phyloP scores from a whole-genome alignment of 1,140 invertebrate species.

The Bilobella aurantiaca region DNA sequence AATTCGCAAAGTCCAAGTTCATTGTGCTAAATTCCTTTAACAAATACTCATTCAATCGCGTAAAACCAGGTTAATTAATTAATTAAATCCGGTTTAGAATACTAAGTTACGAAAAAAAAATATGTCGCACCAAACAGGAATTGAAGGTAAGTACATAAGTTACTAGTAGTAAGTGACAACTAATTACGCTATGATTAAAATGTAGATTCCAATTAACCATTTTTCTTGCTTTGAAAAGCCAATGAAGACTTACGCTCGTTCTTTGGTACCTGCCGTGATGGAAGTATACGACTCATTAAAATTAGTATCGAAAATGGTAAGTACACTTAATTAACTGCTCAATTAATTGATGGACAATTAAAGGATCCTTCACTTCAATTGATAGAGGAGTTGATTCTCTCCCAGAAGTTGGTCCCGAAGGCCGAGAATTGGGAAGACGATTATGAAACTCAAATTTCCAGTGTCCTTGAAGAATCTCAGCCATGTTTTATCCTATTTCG shows the following conservation, averaged over 20 bases:
- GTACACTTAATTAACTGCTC: slow-evolving; percentile 26
- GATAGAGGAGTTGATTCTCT: slow-evolving; percentile 65
- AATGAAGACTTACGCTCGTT: slow-evolving; percentile 69
- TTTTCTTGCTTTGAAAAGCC: slow-evolving; percentile 49
- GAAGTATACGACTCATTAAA: slow-evolving; percentile 67
- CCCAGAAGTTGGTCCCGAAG: slow-evolving; percentile 54
- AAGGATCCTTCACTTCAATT: slow-evolving; percentile 20
- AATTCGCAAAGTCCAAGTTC: neutral
- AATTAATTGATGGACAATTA: slow-evolving; percentile 11
- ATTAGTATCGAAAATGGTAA: slow-evolving; percentile 76
- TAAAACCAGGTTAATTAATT: neutral
- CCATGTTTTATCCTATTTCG: slow-evolving; percentile 89
- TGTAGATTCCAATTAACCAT: slow-evolving; percentile 6
- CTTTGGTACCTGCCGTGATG: slow-evolving; percentile 70
- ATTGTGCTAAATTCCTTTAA: neutral
- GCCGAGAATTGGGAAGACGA: slow-evolving; percentile 71
- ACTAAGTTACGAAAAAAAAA: slow-evolving; percentile 8
- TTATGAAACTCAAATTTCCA: slow-evolving; percentile 68
- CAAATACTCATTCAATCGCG: neutral
- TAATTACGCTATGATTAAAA: neutral
- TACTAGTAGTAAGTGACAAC: neutral
- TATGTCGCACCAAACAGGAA: slow-evolving; percentile 72
- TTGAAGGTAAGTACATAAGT: slow-evolving; percentile 47
- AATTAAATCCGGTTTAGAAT: neutral
- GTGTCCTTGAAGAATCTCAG: slow-evolving; percentile 69